Base-by-base conservation (phyloP, 1,140 invertebrate genomes). In the Plectrocnemia conspersa region DNA sequence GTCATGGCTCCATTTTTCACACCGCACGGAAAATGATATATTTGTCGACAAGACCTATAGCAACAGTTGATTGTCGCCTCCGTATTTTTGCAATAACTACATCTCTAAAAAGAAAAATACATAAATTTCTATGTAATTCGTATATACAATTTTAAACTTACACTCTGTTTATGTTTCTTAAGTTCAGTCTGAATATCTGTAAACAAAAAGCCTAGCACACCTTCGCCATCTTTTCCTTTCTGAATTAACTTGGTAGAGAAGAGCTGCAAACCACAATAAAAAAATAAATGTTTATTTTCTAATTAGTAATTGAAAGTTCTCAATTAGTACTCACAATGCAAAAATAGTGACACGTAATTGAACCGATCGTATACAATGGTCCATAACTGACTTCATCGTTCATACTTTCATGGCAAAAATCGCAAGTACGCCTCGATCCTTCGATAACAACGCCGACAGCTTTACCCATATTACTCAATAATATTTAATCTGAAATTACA, bases 21-120 rank as follows among this genome's bases (percentile, higher is more conserved):
- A 0, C 82, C 83, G 68, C 84, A 86, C 0, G 76, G 73, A 50
- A 82, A 69, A 59, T 86, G 84, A 66, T 82, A 86, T 16, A 70
- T 74, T 18, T 69, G 71, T n/a, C 70, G 66, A 61, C 84, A 86
- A 35, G 70, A 66, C 10, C 61, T 62, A 2, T 76, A 64, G 24
- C 68, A 68, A 66, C 84, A 86, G 0, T 79, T 79, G 9, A 85
- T 69, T 1, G 77, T 81, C 0, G 83, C 82, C 11, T 77, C 76
- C 5, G 62, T 67, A 27, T 68, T 64, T 15, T 66, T 65, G 65
- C 84, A 86, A 62, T 77, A 83, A 1, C 63, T 75, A 65, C 83
- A 86, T 70, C 64, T 76, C 81, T 84, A 68, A 15, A 69, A 66
- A 63, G 4, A 19, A 29, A 27, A 13, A 21, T 7, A 19, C 5